Evolutionary conservation across 1,140 invertebrate genomes (phyloP), one percentile per base, ranked within the genome.

Genomic region (Bombus consobrinus): DNA sequence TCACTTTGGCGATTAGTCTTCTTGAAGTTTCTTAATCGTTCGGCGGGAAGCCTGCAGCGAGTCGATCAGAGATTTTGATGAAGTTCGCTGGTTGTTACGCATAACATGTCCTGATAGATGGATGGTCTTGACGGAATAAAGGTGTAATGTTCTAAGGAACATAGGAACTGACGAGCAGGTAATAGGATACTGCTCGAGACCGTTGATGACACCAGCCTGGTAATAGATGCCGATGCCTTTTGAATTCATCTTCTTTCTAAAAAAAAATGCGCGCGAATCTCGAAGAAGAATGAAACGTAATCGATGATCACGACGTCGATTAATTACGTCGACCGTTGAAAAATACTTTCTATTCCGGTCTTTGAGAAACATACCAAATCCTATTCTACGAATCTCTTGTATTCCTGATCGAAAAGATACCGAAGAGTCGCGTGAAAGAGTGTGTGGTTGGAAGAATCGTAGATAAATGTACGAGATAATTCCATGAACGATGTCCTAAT

Each of bases 1-100:
- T 18, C 41, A 4, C 39, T 64, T 77, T 5, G 57, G 15, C 75
- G 75, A 77, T 77, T 41, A 77, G 75, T 77, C 75, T 77, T 77
- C 75, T 77, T 77, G 75, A 77, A 77, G 75, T 77, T 64, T 64
- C 75, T 64, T 77, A 77, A 77, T 77, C 75, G 37, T 62, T 32
- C 34, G 37, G 25, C 53, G 4, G 28, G 59, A 41, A 62, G 57
- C 57, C 75, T 53, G 75, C 28, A 64, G 75, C 75, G 75, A 64
- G 75, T 64, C 57, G 75, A 77, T 77, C 75, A 77, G 75, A 41
- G 75, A 77, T 77, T 77, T 77, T 77, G 75, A 77, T 77, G 75
- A 77, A 77, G 57, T 77, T 62, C 57, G n/a, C 57, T 28, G 37
- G 37, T 62, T 41, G 59, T 77, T 77, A 64, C 75, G 75, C 75